Percentiles rank a stretch among this genome's conserved stretches.
Conservation (phyloP, 2,113 vertebrate genomes). For the Pteruthius melanotis region DNA sequence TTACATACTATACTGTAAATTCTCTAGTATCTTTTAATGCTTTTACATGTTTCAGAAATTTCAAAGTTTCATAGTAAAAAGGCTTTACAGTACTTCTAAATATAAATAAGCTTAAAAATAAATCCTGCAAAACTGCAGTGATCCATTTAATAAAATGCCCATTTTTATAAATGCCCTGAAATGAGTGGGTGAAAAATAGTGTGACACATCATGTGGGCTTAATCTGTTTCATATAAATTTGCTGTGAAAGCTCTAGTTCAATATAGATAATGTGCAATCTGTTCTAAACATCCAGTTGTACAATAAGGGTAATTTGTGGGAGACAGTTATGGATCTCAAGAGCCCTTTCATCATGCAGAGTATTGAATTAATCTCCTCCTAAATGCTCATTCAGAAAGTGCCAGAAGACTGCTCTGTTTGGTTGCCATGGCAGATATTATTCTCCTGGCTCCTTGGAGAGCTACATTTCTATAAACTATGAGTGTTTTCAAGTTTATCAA, state of each 20-base stretch:
- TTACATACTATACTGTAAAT: background rate
- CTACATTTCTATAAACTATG: conserved; percentile 33
- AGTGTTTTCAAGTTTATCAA: conserved; percentile 44
- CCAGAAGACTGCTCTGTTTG: conserved; percentile 40
- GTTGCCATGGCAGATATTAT: conserved; percentile 60
- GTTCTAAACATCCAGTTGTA: conserved; percentile 54
- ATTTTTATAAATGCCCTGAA: background rate
- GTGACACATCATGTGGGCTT: conserved; percentile 21
- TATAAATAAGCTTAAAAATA: conserved; percentile 53
- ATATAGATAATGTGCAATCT: conserved; percentile 40
- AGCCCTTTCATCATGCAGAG: conserved; percentile 37
- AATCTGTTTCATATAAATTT: conserved; percentile 22
- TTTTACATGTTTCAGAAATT: background rate
- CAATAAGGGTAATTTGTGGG: conserved; percentile 64
- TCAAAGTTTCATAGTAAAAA: background rate
- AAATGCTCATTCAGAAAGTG: conserved; percentile 47
- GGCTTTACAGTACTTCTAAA: background rate
- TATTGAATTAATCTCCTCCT: conserved; percentile 61
- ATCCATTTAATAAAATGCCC: conserved; percentile 27
- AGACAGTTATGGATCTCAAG: conserved; percentile 66
- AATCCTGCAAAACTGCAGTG: background rate
- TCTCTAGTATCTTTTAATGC: background rate
- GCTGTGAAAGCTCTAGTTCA: conserved; percentile 21
- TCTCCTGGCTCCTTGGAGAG: conserved; percentile 39
- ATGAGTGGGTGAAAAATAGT: conserved; percentile 9